Percentiles rank a stretch among this genome's conserved stretches.
Evolutionary conservation across 2,888 invertebrate species (phyloP).

Genomic region (Pheosia gnoma): DNA sequence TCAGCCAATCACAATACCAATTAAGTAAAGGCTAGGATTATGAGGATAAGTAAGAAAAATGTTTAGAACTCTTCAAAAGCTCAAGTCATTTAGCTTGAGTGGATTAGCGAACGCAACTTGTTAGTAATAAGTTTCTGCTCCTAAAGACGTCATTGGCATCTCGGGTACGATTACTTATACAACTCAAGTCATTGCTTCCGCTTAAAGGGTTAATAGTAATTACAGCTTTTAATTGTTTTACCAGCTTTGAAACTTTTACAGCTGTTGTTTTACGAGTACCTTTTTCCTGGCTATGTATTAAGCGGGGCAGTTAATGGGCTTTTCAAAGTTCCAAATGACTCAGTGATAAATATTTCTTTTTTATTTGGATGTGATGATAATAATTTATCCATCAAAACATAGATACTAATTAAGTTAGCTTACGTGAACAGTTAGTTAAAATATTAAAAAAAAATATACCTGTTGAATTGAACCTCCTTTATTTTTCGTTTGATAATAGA

Average conservation of each 20-base stretch:
- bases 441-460: no score
- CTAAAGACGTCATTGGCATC: constrained; percentile 36
- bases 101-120: constrained; percentile 27
- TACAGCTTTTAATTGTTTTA: constrained; percentile 36
- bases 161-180: constrained; percentile 35
- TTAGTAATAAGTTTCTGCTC: constrained; percentile 41
- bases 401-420: no score
- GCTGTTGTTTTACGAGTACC: constrained; percentile 14
- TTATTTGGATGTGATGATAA: no score
- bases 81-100: constrained; percentile 27
- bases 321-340: neutral
- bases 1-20: no score
- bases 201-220: constrained; percentile 43
- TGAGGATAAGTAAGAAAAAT: neutral
- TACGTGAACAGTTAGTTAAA: no score
- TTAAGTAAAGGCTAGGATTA: neutral
- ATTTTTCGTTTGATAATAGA: no score
- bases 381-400: no score
- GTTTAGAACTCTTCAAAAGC: constrained; percentile 20
- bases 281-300: constrained; percentile 9
- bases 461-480: no score
- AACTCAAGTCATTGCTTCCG: constrained; percentile 27
- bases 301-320: neutral
- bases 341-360: no score
- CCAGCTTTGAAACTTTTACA: constrained; percentile 32